A percentile compares a stretch with the other conserved stretches of the same genome.
phyloP scores from a whole-genome alignment of 2,113 vertebrate species.

The Apeltes quadracus region DNA sequence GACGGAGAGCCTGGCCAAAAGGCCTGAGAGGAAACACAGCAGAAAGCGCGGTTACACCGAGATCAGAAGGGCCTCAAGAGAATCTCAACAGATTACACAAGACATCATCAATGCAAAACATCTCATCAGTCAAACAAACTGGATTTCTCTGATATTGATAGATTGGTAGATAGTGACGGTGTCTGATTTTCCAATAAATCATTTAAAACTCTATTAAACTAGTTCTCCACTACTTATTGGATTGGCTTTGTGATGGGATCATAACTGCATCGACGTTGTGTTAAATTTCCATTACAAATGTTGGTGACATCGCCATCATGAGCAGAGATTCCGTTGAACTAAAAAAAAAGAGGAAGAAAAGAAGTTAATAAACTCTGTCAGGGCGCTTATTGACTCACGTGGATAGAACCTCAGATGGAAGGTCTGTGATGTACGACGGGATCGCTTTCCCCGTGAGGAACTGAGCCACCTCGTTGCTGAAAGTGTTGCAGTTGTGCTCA shows the following conservation, averaged over 20 bases:
- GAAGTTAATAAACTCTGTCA: too few relatives aligned
- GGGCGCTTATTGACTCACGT: constrained; percentile 86
- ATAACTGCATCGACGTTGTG: too few relatives aligned
- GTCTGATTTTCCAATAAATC: background rate
- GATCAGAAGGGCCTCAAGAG: background rate
- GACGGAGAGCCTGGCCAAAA: constrained; percentile 92
- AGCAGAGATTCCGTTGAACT: background rate
- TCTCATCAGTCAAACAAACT: background rate
- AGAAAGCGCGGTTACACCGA: constrained; percentile 18
- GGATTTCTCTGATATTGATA: background rate
- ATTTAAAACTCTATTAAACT: too few relatives aligned
- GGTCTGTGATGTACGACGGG: constrained; percentile 96
- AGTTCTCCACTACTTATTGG: too few relatives aligned
- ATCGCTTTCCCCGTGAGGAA: constrained; percentile 94
- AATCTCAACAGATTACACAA: background rate
- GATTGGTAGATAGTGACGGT: background rate
- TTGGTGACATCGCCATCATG: background rate
- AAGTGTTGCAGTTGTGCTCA: constrained; percentile 99
- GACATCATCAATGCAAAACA: background rate
- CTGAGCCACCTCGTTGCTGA: constrained; percentile 97
- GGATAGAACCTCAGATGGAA: constrained; percentile 95
- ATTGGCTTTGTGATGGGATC: too few relatives aligned
- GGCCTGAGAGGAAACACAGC: constrained; percentile 81
- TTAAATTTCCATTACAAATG: background rate
- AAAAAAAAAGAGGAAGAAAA: background rate